phyloP scores from a whole-genome alignment of 2,888 invertebrate species.

The Conchocele bisecta region DNA sequence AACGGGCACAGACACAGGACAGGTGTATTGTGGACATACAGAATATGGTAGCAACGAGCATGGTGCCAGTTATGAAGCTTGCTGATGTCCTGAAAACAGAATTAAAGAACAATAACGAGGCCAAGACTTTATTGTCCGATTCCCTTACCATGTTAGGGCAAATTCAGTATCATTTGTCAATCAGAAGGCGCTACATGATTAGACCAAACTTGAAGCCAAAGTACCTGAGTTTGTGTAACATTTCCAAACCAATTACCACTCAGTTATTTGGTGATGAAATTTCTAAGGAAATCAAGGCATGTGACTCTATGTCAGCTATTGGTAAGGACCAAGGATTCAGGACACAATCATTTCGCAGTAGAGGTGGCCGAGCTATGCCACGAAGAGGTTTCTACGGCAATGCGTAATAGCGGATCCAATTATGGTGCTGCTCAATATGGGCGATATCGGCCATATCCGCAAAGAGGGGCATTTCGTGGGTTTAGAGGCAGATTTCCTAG shows the following conservation, averaged over 20 bases:
- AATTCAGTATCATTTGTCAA: constrained; percentile 7
- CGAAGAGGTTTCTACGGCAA: not conserved
- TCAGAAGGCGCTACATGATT: constrained; percentile 12
- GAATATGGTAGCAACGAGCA: constrained; percentile 6
- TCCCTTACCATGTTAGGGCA: constrained; percentile 8
- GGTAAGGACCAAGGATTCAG: not conserved
- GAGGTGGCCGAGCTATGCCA: too few relatives aligned
- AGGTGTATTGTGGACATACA: constrained; percentile 15
- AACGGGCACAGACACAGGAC: constrained; percentile 13
- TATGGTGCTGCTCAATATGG: not conserved
- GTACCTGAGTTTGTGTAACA: constrained; percentile 8
- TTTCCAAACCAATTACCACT: not conserved
- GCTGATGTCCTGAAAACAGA: constrained; percentile 5
- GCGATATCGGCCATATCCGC: too few relatives aligned
- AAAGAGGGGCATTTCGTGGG: too few relatives aligned
- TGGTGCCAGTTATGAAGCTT: constrained; percentile 20
- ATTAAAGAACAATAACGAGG: constrained; percentile 1
- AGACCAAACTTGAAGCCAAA: constrained; percentile 5
- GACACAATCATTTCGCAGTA: not conserved
- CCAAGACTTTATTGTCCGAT: constrained; percentile 12
- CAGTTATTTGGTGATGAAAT: constrained; percentile 13
- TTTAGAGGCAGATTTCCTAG: not conserved
- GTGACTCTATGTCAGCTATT: not conserved
- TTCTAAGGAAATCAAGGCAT: constrained; percentile 8
- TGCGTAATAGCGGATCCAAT: too few relatives aligned